phyloP scores from a whole-genome alignment of 2,113 vertebrate species.

The Rhadina sibilatrix region DNA sequence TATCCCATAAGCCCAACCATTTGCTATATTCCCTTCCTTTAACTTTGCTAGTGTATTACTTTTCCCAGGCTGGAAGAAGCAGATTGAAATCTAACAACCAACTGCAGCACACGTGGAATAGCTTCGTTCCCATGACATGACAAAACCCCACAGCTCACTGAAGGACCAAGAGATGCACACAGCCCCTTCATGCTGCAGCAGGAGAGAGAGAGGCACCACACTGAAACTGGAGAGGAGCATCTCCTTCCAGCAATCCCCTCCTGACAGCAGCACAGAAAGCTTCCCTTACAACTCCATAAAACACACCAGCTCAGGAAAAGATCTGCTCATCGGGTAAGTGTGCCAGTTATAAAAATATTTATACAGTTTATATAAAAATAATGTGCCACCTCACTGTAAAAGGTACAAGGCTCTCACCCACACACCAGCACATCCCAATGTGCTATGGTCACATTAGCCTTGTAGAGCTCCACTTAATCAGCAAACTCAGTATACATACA shows the following conservation, averaged over 20 bases:
- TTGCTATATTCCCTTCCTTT: background rate
- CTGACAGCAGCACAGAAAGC: background rate
- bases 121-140: background rate
- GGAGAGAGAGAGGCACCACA: background rate
- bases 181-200: background rate
- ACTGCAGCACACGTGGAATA: accelerated
- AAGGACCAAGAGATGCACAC: background rate
- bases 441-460: background rate
- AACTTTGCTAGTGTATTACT: background rate
- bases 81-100: background rate
- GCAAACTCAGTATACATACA: background rate
- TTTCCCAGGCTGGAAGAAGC: background rate
- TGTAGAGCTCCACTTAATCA: background rate
- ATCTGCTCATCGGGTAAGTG: background rate
- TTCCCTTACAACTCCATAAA: background rate
- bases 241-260: background rate
- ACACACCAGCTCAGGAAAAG: background rate
- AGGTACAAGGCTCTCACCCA: background rate
- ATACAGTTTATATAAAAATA: background rate
- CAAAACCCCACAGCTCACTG: accelerated
- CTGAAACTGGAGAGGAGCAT: background rate
- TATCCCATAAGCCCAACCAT: background rate
- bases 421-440: background rate
- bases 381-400: background rate
- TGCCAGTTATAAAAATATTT: background rate